These are phyloP conservation scores for Drosophila busckii DNA, from an alignment of 1,140 invertebrate genomes.

Conservation along the genomic window DNA sequence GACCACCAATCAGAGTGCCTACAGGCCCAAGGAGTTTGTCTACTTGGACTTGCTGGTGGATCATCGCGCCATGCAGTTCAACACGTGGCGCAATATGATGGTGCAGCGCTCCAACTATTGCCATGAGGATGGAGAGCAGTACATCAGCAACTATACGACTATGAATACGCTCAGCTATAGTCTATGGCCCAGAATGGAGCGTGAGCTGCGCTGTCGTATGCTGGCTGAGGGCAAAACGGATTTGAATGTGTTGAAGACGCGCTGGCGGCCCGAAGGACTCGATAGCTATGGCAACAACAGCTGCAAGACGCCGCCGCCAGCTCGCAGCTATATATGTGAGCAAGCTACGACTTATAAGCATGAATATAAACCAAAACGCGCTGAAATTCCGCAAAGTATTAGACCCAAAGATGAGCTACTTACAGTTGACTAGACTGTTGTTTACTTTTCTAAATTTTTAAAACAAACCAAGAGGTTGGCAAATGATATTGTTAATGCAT, in stretches of 20 bases:
- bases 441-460: no score
- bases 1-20: slow-evolving; percentile 16
- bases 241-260: background rate
- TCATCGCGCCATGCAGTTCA: background rate
- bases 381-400: no score
- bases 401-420: no score
- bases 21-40: background rate
- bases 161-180: slow-evolving; percentile 35
- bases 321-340: no score
- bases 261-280: slow-evolving; percentile 3
- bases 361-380: no score
- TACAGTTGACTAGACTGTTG: no score
- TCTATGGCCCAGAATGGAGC: slow-evolving; percentile 18
- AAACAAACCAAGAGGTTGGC: no score
- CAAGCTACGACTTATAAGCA: slow-evolving; percentile 3
- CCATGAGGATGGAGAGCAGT: slow-evolving; percentile 17
- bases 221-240: background rate
- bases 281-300: slow-evolving; percentile 29
- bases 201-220: background rate
- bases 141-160: slow-evolving; percentile 34
- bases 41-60: background rate
- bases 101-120: background rate
- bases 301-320: background rate
- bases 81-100: slow-evolving; percentile 4
- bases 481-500: no score